Evolutionary conservation across 2,888 invertebrate genomes (phyloP).

Genomic region (Beris chalybata): DNA sequence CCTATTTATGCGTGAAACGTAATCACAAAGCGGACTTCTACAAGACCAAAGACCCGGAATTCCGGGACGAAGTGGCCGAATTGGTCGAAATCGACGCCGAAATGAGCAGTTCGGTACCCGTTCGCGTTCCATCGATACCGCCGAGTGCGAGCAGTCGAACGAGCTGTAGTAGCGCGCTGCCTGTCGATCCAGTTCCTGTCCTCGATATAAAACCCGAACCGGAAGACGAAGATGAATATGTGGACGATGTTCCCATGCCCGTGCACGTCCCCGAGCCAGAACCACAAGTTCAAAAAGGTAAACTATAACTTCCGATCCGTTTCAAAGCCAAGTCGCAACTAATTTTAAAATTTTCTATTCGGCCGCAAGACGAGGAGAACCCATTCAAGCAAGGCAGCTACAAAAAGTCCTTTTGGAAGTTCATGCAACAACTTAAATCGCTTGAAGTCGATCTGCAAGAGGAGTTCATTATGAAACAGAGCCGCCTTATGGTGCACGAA

Average conservation of each 20-base stretch:
- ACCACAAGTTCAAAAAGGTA: no score
- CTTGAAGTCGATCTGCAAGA: conserved; percentile 32
- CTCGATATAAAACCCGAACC: no score
- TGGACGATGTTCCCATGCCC: not conserved
- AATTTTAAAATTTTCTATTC: no score
- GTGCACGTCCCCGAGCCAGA: not conserved
- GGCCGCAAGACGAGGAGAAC: not conserved
- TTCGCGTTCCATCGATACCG: not conserved
- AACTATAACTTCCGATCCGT: no score
- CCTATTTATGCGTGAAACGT: conserved; percentile 33
- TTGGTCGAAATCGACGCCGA: conserved; percentile 24
- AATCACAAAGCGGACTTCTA: conserved; percentile 36
- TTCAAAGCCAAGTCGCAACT: no score
- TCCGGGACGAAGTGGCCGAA: conserved; percentile 32
- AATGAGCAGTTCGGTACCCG: not conserved
- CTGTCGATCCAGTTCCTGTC: no score
- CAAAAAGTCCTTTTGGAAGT: conserved; percentile 33
- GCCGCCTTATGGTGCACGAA: conserved; percentile 18
- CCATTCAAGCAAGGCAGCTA: conserved; percentile 33
- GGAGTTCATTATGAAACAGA: conserved; percentile 33
- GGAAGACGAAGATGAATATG: not conserved
- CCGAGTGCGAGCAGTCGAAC: not conserved
- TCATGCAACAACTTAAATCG: conserved; percentile 31
- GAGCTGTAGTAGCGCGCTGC: not conserved
- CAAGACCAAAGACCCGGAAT: conserved; percentile 33